Conservation (phyloP, 2,797 vertebrate genomes). For the Diceros bicornis region DNA sequence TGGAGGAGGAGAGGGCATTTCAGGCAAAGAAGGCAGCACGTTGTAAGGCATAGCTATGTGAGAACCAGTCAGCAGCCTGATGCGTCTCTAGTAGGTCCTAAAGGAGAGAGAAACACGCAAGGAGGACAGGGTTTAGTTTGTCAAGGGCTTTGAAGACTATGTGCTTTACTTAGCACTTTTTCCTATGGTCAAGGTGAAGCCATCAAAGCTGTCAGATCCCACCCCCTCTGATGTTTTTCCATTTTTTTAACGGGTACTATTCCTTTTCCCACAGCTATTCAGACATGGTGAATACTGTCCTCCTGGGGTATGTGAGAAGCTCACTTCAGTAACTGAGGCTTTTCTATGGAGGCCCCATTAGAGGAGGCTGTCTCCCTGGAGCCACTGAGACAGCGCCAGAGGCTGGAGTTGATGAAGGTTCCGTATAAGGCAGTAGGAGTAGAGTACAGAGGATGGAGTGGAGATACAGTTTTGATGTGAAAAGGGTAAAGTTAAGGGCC, state of each 20-base stretch:
- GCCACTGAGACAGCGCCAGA: not conserved
- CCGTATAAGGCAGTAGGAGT: not conserved
- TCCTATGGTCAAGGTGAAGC: accelerated
- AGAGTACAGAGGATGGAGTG: not conserved
- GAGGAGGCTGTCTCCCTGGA: not conserved
- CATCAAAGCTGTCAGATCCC: not conserved
- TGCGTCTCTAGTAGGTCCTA: not conserved
- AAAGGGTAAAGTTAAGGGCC: not conserved
- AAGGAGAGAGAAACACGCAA: too few species aligned
- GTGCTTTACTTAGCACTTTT: not conserved
- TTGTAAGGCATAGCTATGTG: not conserved
- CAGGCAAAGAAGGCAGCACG: not conserved
- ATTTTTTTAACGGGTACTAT: too few species aligned
- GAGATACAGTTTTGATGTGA: too few species aligned
- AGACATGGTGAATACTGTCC: too few species aligned
- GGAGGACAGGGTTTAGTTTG: not conserved
- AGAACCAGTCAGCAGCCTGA: not conserved
- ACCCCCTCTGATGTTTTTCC: too few species aligned
- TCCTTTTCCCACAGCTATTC: too few species aligned
- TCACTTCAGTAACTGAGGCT: not conserved
- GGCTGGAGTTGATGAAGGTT: not conserved
- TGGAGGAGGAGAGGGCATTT: not conserved
- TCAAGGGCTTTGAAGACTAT: not conserved
- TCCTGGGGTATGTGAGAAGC: not conserved
- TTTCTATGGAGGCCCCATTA: accelerated